These are phyloP conservation scores for Psophia crepitans DNA, from an alignment of 2,113 vertebrate species.

Conservation along the genomic window DNA sequence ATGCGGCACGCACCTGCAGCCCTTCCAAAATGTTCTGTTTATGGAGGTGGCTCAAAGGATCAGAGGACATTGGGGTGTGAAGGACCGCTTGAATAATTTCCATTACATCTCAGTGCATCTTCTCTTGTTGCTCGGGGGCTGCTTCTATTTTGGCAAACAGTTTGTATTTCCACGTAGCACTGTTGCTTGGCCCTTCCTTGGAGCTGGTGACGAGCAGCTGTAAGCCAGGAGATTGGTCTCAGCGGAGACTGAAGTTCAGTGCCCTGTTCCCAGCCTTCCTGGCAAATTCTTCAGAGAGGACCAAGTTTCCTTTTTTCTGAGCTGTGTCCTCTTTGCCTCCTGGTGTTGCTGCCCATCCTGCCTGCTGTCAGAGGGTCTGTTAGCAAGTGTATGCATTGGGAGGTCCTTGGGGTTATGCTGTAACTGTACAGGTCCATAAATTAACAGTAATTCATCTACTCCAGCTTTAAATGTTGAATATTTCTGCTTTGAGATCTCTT, in stretches of 20 bases:
- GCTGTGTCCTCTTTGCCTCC: not conserved
- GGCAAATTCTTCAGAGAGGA: not conserved
- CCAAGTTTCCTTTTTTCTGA: not conserved
- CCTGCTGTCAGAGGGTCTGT: accelerated
- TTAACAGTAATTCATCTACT: not conserved
- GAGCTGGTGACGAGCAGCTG: not conserved
- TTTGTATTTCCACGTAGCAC: not conserved
- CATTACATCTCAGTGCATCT: not conserved
- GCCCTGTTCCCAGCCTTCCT: not conserved
- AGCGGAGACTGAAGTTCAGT: not conserved
- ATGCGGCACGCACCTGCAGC: not conserved
- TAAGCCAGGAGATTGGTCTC: conserved; percentile 10
- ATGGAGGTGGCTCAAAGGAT: conserved; percentile 3
- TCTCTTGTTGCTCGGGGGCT: conserved; percentile 53
- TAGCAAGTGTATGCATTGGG: not conserved
- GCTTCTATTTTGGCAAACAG: conserved; percentile 57
- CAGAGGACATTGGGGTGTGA: conserved; percentile 2
- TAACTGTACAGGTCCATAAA: not conserved
- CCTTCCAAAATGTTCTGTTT: conserved; percentile 9
- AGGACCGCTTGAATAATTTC: not conserved
- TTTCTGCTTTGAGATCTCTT: not conserved
- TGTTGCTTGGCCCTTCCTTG: not conserved
- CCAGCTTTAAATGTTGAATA: not conserved
- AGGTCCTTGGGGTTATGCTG: not conserved
- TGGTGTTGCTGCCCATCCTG: not conserved